phyloP scores from a whole-genome alignment of 2,113 vertebrate genomes.

The Ceyx margarethae region DNA sequence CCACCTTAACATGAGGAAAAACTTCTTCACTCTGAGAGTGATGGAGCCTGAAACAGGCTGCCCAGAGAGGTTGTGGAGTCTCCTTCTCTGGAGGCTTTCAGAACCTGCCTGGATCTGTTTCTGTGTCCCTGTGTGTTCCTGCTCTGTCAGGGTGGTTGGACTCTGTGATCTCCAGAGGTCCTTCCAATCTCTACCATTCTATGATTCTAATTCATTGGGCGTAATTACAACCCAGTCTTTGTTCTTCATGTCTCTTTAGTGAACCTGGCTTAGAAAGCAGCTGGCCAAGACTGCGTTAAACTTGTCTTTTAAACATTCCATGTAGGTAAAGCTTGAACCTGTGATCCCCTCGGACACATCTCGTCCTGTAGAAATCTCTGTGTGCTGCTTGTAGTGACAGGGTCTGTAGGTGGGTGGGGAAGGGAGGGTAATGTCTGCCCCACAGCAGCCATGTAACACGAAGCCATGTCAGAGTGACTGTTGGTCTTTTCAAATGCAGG shows the following conservation, averaged over 20 bases:
- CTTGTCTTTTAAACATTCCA: neutral
- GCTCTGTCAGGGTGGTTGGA: too few species aligned
- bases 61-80: too few species aligned
- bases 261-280: neutral
- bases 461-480: neutral
- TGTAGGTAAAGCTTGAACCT: neutral
- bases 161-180: too few species aligned
- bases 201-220: too few species aligned
- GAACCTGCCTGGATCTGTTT: too few species aligned
- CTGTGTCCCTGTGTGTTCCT: too few species aligned
- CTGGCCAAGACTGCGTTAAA: fast-evolving
- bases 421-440: neutral
- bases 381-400: neutral
- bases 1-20: too few species aligned
- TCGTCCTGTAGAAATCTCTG: neutral
- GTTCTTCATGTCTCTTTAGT: neutral
- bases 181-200: too few species aligned
- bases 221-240: neutral
- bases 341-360: neutral
- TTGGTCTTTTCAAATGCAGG: slow-evolving; percentile 42
- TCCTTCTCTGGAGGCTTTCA: too few species aligned
- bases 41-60: too few species aligned
- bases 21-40: too few species aligned
- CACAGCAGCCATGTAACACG: neutral
- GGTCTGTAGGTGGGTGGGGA: neutral